Evolutionary conservation across 1,140 invertebrate genomes (phyloP).

Genomic region (Neodiprion virginianus): DNA sequence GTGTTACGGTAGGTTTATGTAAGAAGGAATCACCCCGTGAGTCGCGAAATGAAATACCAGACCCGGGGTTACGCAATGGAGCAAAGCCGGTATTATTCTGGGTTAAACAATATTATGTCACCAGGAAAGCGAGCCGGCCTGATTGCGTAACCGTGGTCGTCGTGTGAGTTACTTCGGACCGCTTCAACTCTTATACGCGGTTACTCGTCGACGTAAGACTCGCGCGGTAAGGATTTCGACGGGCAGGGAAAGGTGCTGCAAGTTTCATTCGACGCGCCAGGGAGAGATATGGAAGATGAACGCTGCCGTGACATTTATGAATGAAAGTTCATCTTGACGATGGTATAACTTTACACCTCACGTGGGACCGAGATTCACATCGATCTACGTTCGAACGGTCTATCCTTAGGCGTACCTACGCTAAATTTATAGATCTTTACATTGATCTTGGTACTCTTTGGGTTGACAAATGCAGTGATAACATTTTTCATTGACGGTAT

Average conservation of each 20-base stretch:
- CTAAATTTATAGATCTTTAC: no score
- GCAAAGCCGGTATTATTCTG: constrained; percentile 48
- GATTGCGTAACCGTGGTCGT: not conserved
- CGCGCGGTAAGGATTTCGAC: not conserved
- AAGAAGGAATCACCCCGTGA: not conserved
- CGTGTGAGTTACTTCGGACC: not conserved
- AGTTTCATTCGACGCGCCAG: not conserved
- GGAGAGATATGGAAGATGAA: not conserved
- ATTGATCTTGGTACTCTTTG: no score
- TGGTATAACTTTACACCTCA: not conserved
- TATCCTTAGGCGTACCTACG: no score
- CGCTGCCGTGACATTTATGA: constrained; percentile 36
- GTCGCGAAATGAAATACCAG: constrained; percentile 41
- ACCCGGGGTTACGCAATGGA: constrained; percentile 45
- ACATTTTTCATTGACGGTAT: no score
- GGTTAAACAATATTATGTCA: constrained; percentile 57
- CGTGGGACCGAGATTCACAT: not conserved
- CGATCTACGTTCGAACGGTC: not conserved
- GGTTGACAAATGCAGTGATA: no score
- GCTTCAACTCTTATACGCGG: not conserved
- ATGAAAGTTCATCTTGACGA: constrained; percentile 35
- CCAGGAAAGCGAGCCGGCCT: not conserved
- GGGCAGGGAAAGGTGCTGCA: constrained; percentile 45
- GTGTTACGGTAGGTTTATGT: no score
- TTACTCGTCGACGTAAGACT: not conserved